These are phyloP conservation scores for Lepidochrysops patricia DNA, from an alignment of 2,888 invertebrate species.

Conservation along the genomic window DNA sequence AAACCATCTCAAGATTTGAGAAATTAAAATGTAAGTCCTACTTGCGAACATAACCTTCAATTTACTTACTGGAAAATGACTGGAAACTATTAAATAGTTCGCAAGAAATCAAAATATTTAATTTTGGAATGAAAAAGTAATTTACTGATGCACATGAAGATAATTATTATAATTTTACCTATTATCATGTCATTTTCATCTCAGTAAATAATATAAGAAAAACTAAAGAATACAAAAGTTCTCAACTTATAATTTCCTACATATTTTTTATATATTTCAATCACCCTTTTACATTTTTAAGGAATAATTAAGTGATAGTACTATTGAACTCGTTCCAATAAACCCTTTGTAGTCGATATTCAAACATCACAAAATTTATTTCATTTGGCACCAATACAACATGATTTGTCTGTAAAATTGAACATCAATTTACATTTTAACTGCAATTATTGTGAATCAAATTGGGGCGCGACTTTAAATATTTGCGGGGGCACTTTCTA, in stretches of 20 bases:
- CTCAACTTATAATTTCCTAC: no score
- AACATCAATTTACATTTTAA: constrained; percentile 16
- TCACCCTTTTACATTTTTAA: no score
- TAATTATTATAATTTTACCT: no score
- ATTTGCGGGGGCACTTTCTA: constrained; percentile 22
- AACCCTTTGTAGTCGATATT: neutral
- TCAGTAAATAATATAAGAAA: no score
- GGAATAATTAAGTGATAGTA: no score
- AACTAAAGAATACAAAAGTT: no score
- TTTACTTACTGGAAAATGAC: neutral
- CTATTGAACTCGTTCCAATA: neutral
- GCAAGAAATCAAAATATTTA: neutral
- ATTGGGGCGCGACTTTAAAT: constrained; percentile 24
- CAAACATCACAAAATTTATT: neutral
- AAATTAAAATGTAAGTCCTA: constrained; percentile 5
- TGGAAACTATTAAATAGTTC: neutral
- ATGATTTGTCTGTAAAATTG: constrained; percentile 16
- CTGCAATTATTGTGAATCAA: constrained; percentile 17
- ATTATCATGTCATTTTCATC: no score
- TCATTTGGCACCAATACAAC: neutral
- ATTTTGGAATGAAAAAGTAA: neutral
- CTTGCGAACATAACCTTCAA: neutral
- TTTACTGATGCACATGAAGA: neutral
- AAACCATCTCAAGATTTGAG: neutral
- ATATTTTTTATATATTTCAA: no score